Evolutionary conservation across 2,797 vertebrate species (phyloP).

Genomic region (Sebastes minor): DNA sequence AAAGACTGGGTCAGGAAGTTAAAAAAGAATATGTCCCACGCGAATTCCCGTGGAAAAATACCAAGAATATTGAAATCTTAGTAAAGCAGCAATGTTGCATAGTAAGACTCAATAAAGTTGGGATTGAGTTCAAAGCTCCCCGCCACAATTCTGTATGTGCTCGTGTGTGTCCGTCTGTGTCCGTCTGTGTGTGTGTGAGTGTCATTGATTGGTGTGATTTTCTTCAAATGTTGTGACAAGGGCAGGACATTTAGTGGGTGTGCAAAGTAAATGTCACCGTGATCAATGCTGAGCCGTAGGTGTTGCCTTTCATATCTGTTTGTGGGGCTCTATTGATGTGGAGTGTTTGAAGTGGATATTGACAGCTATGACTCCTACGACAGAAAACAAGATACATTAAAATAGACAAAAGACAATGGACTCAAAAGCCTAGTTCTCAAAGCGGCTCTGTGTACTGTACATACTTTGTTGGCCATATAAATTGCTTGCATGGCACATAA

Average conservation of each 20-base stretch:
- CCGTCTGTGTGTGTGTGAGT: slow-evolving; percentile 15
- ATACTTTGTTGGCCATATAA: neutral
- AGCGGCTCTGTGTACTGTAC: neutral
- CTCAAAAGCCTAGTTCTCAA: neutral
- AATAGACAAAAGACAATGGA: slow-evolving; percentile 40
- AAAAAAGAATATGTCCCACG: slow-evolving; percentile 21
- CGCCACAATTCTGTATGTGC: neutral
- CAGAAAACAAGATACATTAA: slow-evolving; percentile 49
- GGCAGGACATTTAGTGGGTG: slow-evolving; percentile 88
- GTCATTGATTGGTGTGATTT: slow-evolving; percentile 79
- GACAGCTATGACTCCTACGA: slow-evolving; percentile 67
- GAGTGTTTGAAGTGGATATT: slow-evolving; percentile 85
- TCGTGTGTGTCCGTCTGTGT: neutral
- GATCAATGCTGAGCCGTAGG: slow-evolving; percentile 90
- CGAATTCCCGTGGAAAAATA: slow-evolving; percentile 47
- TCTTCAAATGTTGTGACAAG: slow-evolving; percentile 86
- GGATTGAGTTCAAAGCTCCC: slow-evolving; percentile 42
- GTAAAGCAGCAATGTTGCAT: slow-evolving; percentile 38
- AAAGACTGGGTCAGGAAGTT: slow-evolving; percentile 68
- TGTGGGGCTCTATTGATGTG: slow-evolving; percentile 84
- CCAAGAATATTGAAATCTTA: slow-evolving; percentile 28
- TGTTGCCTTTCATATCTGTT: slow-evolving; percentile 86
- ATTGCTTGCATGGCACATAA: neutral
- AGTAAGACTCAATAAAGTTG: slow-evolving; percentile 48
- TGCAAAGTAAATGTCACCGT: slow-evolving; percentile 91